Base-by-base conservation (phyloP, 2,888 invertebrate genomes). In the Aricia artaxerxes region DNA sequence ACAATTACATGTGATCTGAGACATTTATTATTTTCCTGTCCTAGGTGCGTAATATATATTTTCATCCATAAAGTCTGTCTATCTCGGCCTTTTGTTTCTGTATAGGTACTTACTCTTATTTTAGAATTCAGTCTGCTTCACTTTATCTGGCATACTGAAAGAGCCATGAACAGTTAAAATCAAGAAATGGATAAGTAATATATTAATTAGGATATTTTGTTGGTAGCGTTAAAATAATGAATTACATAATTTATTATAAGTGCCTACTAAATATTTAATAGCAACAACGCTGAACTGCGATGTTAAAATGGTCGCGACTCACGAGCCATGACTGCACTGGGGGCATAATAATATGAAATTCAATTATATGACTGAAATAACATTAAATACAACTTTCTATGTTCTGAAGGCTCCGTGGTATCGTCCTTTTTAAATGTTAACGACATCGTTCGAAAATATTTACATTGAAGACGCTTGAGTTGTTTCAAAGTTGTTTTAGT, bases 301-400 rank as follows among this genome's bases (percentile, higher is more conserved):
- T 40, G 24, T 44, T 40, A 11, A 44, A 40, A 73, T n/a, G 49
- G 49, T 9, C 86, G 24, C 57, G 4, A 57, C 57, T 16, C 57
- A 4, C 53, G 13, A 53, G 53, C 53, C 53, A 24, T 24, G 24
- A 24, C 24, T 24, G 24, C 24, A 13, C 53, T 53, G 53, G 53
- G 57, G 16, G 57, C 57, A 16, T 57, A 49, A 9, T 49, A 24
- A 24, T 24, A 57, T 57, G 87, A 86, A 88, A 89, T 90, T 88
- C 87, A 90, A 89, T 90, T 89, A 88, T 86, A 88, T 86, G 85
- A 85, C 85, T 87, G 86, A 87, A 69, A 87, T 87, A 88, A 86
- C 88, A 87, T 86, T 80, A 76, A 79, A 78, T 78, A 77, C 79
- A 76, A 80, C 69, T 38, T 38, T 69, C 69, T 69, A 69, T 77